These are phyloP conservation scores for Ischnura elegans DNA, from an alignment of 2,888 invertebrate species.

Conservation along the genomic window DNA sequence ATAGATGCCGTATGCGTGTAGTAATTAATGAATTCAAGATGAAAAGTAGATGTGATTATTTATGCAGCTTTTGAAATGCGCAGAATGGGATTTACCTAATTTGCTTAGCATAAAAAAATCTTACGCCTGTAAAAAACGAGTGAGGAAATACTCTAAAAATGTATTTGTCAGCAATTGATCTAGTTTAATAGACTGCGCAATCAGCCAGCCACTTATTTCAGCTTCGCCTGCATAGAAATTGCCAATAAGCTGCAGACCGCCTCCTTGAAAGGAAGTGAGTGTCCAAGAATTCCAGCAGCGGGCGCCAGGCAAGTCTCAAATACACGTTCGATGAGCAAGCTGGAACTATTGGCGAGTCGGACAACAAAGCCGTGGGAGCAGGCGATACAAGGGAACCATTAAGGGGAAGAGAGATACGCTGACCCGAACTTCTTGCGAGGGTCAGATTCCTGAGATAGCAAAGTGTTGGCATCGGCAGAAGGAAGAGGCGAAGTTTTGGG, in stretches of 20 bases:
- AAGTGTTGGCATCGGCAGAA: not conserved
- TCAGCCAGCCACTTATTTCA: no score
- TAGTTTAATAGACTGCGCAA: no score
- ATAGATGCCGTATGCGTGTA: no score
- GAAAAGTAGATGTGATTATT: no score
- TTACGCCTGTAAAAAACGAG: no score
- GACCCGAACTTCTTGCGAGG: constrained; percentile 10
- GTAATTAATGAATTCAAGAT: no score
- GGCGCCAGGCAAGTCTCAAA: not conserved
- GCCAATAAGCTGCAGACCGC: not conserved
- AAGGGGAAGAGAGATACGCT: not conserved
- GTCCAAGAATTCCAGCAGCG: not conserved
- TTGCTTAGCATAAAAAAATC: no score
- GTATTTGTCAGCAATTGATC: no score
- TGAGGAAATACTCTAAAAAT: no score
- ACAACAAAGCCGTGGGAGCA: not conserved
- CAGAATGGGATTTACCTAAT: no score
- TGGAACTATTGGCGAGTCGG: not conserved
- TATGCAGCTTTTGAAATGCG: no score
- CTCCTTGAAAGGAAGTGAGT: not conserved
- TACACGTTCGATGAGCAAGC: constrained; percentile 8
- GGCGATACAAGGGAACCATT: not conserved
- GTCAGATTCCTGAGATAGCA: constrained; percentile 6
- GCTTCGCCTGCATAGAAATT: no score
- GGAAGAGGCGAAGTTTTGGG: not conserved